Evolutionary conservation across 1,140 invertebrate species (phyloP), one percentile per base, ranked within the genome.

Genomic region (Drosophila dunni): DNA sequence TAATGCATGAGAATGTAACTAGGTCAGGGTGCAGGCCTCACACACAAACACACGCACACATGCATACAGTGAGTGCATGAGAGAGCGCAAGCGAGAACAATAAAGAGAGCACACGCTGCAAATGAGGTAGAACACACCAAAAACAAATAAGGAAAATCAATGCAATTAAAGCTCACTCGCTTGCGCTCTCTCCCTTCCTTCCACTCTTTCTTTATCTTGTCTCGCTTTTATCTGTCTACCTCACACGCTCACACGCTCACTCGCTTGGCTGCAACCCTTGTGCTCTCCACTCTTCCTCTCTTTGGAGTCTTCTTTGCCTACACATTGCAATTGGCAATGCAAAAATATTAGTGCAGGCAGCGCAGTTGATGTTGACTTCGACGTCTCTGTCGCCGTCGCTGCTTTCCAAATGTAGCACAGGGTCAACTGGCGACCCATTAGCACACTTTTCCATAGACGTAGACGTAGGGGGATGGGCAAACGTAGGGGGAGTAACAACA

Each of bases 351-450:
- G 79, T 82, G 72, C 78, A 85, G 36, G 67, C 82, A 64, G 75
- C 72, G 72, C 68, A 64, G 83, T 50, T 50, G 11, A 29, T 53
- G 72, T 34, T 34, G 74, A 11, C 57, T 38, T 36, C 42, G 70
- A 5, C 42, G 40, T 45, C 40, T 40, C 17, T 10, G 20, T 33
- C 44, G 61, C 17, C 58, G 44, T 17, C 42, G 24, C 54, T 8
- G 8, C 53, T 17, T 42, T 45, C 36, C 38, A 58, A 86, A 91
- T 77, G 70, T 91, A 53, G 90, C 76, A 91, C 90, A 91, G 86
- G 90, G 90, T 91, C 85, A 91, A 75, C 75, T 81, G 72, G 78
- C 85, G 90, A 91, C 90, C 90, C 75, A 91, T 79, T 91, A 86
- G 85, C 90, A 91, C 83, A 91, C 85, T 91, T 91, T 90, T 84